Conservation (phyloP, 2,113 vertebrate genomes). For the Choloepus hoffmanni region DNA sequence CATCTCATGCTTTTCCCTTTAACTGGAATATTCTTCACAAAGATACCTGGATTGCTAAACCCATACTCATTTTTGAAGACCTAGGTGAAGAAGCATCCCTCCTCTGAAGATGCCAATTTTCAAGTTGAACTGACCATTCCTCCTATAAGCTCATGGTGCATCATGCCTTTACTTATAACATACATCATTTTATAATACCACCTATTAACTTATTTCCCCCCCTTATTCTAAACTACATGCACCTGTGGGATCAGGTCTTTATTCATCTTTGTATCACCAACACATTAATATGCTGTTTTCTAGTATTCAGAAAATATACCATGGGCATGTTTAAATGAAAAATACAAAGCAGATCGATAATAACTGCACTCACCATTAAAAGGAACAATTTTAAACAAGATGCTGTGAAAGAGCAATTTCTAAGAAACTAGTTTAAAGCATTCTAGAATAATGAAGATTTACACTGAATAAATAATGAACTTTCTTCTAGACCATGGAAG, state of each 20-base stretch:
- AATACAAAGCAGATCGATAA: not conserved
- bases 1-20: not conserved
- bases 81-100: not conserved
- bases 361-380: not conserved
- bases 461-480: conserved; percentile 7
- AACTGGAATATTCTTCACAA: not conserved
- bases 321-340: not conserved
- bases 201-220: not conserved
- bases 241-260: not conserved
- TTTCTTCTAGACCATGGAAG: not conserved
- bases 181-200: not conserved
- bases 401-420: not conserved
- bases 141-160: not conserved
- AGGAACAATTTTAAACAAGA: conserved; percentile 30
- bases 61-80: not conserved
- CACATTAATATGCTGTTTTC: not conserved
- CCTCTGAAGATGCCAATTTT: not conserved
- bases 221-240: conserved; percentile 8
- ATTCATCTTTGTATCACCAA: not conserved
- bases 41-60: not conserved
- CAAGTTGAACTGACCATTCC: not conserved
- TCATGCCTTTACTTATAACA: not conserved
- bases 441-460: conserved; percentile 22
- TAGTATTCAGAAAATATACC: conserved; percentile 6
- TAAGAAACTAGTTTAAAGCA: conserved; percentile 9